These are phyloP conservation scores for Galeopterus variegatus DNA, from an alignment of 2,113 vertebrate genomes.

Conservation along the genomic window DNA sequence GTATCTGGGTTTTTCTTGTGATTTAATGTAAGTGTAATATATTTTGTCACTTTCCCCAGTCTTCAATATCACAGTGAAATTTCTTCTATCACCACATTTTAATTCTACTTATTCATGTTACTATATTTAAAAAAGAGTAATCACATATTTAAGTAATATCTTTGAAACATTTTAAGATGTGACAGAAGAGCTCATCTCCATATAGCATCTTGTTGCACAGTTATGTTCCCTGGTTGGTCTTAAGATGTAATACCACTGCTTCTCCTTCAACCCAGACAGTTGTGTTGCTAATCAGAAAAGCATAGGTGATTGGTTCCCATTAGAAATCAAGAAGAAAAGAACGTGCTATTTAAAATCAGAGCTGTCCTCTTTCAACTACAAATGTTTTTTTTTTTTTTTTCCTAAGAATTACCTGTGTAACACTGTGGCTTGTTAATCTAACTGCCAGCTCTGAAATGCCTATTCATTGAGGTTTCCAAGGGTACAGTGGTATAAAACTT, in stretches of 20 bases:
- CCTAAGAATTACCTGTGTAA: not conserved
- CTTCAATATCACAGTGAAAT: not conserved
- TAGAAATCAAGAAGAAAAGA: not conserved
- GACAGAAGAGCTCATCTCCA: not conserved
- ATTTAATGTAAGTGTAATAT: not conserved
- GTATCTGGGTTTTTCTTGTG: not conserved
- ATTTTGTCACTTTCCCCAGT: not conserved
- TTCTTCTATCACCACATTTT: not conserved
- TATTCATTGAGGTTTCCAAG: not conserved
- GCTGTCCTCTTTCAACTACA: not conserved
- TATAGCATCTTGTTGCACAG: not conserved
- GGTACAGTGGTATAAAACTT: not conserved
- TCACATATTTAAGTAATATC: not conserved
- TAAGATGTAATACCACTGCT: not conserved
- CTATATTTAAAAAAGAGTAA: not conserved
- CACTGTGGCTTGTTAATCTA: not conserved
- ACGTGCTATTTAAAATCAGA: not conserved
- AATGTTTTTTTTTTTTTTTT: too few relatives aligned
- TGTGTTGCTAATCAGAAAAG: not conserved
- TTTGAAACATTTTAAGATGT: not conserved
- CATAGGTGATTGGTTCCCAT: not conserved
- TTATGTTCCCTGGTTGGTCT: not conserved
- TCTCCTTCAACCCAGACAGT: not conserved
- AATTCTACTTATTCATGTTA: not conserved
- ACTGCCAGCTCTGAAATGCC: not conserved